A percentile compares a stretch with the other conserved stretches of the same genome.
These are phyloP conservation scores for Rhagophthalmus giganteus DNA, from an alignment of 2,888 invertebrate genomes.

Conservation along the genomic window DNA sequence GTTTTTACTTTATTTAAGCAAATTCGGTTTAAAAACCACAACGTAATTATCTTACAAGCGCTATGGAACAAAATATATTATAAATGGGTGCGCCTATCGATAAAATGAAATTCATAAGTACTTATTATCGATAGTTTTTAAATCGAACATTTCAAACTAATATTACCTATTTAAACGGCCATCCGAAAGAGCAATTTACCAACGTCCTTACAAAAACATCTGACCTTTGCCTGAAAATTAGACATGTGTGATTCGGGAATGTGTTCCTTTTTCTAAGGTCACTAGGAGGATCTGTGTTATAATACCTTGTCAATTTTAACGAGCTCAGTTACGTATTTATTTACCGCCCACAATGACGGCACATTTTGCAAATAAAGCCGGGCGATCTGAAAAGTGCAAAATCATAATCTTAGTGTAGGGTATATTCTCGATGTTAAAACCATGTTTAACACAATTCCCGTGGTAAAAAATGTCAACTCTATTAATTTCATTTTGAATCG, in stretches of 20 bases:
- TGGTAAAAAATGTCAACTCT: too few species aligned
- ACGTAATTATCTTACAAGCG: too few species aligned
- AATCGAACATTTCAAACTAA: too few species aligned
- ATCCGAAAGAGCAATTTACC: constrained; percentile 13
- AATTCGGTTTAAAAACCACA: too few species aligned
- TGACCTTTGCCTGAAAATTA: constrained; percentile 25
- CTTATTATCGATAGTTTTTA: too few species aligned
- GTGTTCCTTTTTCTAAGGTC: constrained; percentile 3
- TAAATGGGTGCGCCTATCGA: too few species aligned
- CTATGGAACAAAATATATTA: too few species aligned
- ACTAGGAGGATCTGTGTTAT: constrained; percentile 11
- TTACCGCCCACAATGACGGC: constrained; percentile 33
- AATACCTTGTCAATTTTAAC: constrained; percentile 25
- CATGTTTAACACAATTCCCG: constrained; percentile 8
- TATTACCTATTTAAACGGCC: too few species aligned
- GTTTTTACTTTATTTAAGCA: too few species aligned
- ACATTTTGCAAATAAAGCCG: constrained; percentile 28
- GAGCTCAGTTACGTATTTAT: constrained; percentile 32
- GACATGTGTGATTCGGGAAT: constrained; percentile 22
- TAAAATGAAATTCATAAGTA: too few species aligned
- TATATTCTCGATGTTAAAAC: constrained; percentile 12
- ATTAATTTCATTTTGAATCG: too few species aligned
- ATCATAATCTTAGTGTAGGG: constrained; percentile 14
- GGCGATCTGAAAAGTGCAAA: constrained; percentile 16
- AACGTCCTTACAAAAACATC: neutral